Conservation (phyloP, 1,140 invertebrate species). For the Dendroctonus ponderosae region DNA sequence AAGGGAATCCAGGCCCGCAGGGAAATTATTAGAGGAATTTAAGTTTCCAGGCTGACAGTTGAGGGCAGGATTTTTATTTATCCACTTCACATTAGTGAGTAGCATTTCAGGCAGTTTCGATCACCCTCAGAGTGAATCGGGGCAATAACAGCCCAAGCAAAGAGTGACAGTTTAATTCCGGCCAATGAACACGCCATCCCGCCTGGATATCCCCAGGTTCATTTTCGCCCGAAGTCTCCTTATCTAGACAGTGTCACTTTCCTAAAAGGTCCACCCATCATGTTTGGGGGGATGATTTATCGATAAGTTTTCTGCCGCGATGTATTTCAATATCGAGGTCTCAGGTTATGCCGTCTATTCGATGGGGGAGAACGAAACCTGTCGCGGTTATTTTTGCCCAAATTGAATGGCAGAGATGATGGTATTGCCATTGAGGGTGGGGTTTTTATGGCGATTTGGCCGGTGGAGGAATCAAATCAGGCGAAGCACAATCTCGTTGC, state of each 20-base stretch:
- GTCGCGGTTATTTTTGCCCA: conserved; percentile 16
- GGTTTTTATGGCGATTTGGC: not conserved
- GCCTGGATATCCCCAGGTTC: conserved; percentile 14
- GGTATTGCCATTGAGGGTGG: not conserved
- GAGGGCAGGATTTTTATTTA: conserved; percentile 4
- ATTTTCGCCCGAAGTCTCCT: conserved; percentile 24
- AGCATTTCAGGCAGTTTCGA: too few species aligned
- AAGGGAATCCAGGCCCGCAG: conserved; percentile 24
- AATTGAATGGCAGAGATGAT: conserved; percentile 17
- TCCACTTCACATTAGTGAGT: too few species aligned
- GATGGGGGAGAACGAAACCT: conserved; percentile 16
- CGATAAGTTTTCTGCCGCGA: conserved; percentile 30
- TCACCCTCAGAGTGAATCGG: too few species aligned
- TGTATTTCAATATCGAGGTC: conserved; percentile 31
- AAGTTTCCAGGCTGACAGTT: conserved; percentile 22
- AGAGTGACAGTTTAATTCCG: conserved; percentile 26
- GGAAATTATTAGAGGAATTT: conserved; percentile 33
- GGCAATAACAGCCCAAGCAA: too few species aligned
- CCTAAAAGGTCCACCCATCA: conserved; percentile 33
- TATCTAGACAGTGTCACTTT: conserved; percentile 34
- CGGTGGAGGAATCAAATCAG: too few species aligned
- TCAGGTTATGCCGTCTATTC: conserved; percentile 29
- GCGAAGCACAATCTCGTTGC: too few species aligned
- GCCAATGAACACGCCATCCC: conserved; percentile 27
- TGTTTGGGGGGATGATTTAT: conserved; percentile 30